Base-by-base conservation (phyloP, 2,113 vertebrate species). In the Phocoena sinus region DNA sequence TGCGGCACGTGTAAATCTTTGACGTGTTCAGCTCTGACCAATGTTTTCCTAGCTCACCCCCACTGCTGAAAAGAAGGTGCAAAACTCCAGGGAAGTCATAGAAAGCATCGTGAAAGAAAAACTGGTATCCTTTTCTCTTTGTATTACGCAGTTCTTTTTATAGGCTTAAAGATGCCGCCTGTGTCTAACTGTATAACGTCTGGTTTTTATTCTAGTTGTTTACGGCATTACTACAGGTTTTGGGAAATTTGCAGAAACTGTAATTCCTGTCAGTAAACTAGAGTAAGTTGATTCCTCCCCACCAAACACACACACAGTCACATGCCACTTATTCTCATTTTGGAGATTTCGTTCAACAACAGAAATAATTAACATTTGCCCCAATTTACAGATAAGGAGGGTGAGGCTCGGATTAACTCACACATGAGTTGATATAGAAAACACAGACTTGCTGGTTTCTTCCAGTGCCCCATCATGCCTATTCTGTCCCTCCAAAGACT, bases 211-310 rank as follows among this genome's bases (percentile, higher is more conserved):
- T 86, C 47, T 97, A 99, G 99, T 99, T 97, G 99, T 99, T 88
- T 99, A 99, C 53, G 99, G 99, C 98, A 99, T 99, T 97, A 99
- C 99, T 25, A 99, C 99, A 0, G 99, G 99, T 28, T 99, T 99
- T 98, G 99, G 99, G 17, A 99, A 99, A 97, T 99, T 99, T 98
- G 99, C 99, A 99, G 99, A 80, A 80, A 99, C 99, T 21, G 99
- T 99, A 70, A 99, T 99, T 98, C 99, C 99, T 85, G 97, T 99
- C 98, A 98, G 97, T 97, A 99, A 99, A 80, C 99, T 99, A 77
- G 99, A 99, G 99, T 99, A 99, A 97, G 98, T 96, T 44, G 47
- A 31, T 31, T 47, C 33, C 33, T 63, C 44, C 84, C 5, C n/a
- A 50, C 13, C 83, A 73, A 60, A 68, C 1, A 14, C 81, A 79